These are phyloP conservation scores for Leptodactylus fuscus DNA, from an alignment of 2,113 vertebrate genomes.

Conservation along the genomic window DNA sequence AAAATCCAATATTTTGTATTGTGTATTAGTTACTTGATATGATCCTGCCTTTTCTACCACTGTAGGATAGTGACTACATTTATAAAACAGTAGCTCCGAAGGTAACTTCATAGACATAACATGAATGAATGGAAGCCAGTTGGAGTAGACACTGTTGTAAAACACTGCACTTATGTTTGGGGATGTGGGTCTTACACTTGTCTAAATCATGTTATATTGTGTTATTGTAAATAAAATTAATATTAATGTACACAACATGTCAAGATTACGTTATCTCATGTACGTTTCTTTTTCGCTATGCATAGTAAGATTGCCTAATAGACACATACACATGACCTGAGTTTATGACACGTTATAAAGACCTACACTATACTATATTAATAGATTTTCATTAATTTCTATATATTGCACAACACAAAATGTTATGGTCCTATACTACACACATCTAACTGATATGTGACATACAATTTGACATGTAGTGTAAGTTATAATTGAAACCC, in stretches of 20 bases:
- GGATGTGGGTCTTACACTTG: slow-evolving; percentile 20
- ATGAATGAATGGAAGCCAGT: not conserved
- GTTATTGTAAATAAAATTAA: slow-evolving; percentile 27
- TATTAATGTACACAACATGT: not conserved
- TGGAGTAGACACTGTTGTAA: not conserved
- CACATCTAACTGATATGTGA: no score
- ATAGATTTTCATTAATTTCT: not conserved
- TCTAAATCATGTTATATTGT: slow-evolving; percentile 22
- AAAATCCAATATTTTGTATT: slow-evolving; percentile 31
- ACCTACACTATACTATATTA: not conserved
- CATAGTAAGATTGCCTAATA: not conserved
- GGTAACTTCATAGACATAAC: not conserved
- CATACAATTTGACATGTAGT: no score
- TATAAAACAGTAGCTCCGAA: not conserved
- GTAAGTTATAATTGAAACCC: no score
- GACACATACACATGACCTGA: not conserved
- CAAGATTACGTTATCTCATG: not conserved
- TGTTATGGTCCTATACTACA: no score
- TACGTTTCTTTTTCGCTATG: not conserved
- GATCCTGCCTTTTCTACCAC: not conserved
- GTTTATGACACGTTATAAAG: not conserved
- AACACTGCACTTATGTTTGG: slow-evolving; percentile 50
- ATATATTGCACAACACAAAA: no score
- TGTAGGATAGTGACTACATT: not conserved
- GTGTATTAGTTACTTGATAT: slow-evolving; percentile 25